Conservation (phyloP, 2,113 vertebrate species). For the Myrmecobius fasciatus region DNA sequence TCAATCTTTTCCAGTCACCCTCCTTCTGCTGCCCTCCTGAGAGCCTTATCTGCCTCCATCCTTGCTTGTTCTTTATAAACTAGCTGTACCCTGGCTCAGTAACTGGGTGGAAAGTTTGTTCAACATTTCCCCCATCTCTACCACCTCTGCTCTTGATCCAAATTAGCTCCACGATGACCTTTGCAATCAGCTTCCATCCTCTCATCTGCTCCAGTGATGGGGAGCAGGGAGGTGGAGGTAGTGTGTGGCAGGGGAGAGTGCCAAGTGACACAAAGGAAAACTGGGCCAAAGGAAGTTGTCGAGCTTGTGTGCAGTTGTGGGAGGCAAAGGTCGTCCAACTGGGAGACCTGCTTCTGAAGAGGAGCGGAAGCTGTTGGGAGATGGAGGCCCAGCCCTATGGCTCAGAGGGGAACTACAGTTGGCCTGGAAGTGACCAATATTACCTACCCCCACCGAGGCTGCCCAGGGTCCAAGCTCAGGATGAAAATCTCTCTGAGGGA, state of each 20-base stretch:
- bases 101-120: not conserved
- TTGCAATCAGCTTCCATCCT: not conserved
- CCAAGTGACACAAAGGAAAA: not conserved
- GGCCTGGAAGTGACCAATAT: not conserved
- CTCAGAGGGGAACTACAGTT: not conserved
- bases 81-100: not conserved
- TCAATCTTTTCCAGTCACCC: not conserved
- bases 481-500: not conserved
- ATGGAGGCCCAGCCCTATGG: not conserved
- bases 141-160: not conserved
- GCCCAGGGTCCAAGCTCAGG: not conserved
- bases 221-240: no score
- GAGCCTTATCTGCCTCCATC: not conserved
- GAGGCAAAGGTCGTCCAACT: not conserved
- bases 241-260: no score
- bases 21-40: fast-evolving
- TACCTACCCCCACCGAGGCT: not conserved
- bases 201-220: not conserved
- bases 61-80: not conserved
- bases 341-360: not conserved
- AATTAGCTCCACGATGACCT: not conserved
- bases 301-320: not conserved
- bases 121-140: not conserved
- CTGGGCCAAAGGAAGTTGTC: not conserved
- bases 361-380: not conserved